Base-by-base conservation (phyloP, 2,113 vertebrate genomes). In the Rhodinocichla rosea region DNA sequence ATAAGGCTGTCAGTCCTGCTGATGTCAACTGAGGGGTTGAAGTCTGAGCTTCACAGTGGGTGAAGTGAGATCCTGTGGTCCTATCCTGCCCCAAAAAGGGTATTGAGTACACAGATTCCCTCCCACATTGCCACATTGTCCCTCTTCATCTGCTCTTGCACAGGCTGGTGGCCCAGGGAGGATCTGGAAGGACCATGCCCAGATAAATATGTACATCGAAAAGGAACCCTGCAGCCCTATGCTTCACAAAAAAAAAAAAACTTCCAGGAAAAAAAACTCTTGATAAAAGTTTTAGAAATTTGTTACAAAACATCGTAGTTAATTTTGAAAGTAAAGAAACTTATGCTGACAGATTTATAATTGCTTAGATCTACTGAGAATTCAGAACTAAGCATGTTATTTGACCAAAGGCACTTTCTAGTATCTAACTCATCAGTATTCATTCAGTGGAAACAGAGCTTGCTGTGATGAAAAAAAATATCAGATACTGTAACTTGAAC, bases 371-470 rank as follows among this genome's bases (percentile, higher is more conserved):
- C 69, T 81, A 59, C 67, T 77, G 60, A 84, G 75, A 87, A 89
- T 94, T 95, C 74, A 53, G 74, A 92, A 59, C 64, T 83, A 74
- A 53, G 52, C 67, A 69, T 77, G 59, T 42, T 90, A 39, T 91
- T 91, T 83, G 63, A 94, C 69, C 77, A 78, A 94, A 89, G 77
- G n/a, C 0, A 0, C 12, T 94, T 88, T 63, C 70, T 70, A 88
- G 63, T 65, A 55, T 74, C 59, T 53, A 80, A 50, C 39, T 88
- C 40, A 88, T 94, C 23, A 28, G 50, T 57, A 64, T 97, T 91
- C 69, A 82, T 92, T 89, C 94, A 84, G 59, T 84, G 73, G 55
- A 95, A 88, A 87, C 30, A 62, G 77, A 90, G 44, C 57, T 53
- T 82, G 53, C 42, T 84, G 75, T 5, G 30, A 91, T 65, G 44